Base-by-base conservation (phyloP, 64 coral and sea anemone genomes). In the Dendrophyllia cribrosa region DNA sequence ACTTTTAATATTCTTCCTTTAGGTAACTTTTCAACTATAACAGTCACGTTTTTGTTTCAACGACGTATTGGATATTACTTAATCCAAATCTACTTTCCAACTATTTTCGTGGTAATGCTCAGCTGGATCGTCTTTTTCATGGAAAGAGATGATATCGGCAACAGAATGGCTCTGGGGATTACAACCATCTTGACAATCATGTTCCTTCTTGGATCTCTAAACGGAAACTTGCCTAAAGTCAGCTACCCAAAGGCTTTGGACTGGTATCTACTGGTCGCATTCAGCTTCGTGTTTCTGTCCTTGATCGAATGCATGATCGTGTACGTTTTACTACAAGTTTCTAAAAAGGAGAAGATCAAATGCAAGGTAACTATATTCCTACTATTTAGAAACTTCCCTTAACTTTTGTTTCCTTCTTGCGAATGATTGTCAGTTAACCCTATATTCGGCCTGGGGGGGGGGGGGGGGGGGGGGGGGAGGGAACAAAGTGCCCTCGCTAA, bases 211-310 rank as follows among this genome's bases (percentile, higher is more conserved):
- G 63, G 63, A 9, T 83, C 79, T 62, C 58, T 83, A 9, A 83
- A 83, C 20, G 70, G 25, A 14, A 48, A 10, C 34, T 24, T 75
- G 17, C 86, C 86, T 7, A 43, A 53, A 76, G 86, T 88, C 43
- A 75, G 70, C 43, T 76, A 88, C 52, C 53, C 73, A 50, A 88
- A 88, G 17, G 70, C 86, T 11, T 20, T 88, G 53, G 62, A 88
- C 46, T 88, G 73, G 70, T 88, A 88, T 61, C 26, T 88, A 11
- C 12, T 76, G 9, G 86, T 59, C 3, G 78, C 43, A 11, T 79
- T 90, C 45, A 76, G 16, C 19, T 98, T 98, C 24, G 89, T 98
- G 63, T 98, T 98, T 23, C 60, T 98, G 63, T 96, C 89, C 14
- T 24, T 98, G 17, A 84, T 98, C 1, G 96, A 96, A 58, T 94